A percentile compares a stretch with the other conserved stretches of the same genome.
These are phyloP conservation scores for Forficula auricularia DNA, from an alignment of 1,140 invertebrate genomes.

Conservation along the genomic window DNA sequence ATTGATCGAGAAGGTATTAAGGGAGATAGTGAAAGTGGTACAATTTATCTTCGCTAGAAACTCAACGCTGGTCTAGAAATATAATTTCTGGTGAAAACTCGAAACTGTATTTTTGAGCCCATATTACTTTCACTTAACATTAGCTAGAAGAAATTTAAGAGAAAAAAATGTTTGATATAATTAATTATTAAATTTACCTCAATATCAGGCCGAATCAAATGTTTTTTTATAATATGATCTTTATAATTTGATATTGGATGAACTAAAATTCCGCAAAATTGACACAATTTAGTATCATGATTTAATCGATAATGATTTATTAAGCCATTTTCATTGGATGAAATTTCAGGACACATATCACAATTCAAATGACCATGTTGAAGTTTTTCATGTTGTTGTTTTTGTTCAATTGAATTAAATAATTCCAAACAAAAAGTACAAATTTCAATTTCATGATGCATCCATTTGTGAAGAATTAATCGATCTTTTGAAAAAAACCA, in stretches of 20 bases:
- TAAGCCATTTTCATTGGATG: no score
- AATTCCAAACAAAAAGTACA: conserved; percentile 11
- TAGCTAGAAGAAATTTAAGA: no score
- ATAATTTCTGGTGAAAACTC: no score
- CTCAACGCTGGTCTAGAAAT: no score
- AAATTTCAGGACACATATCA: conserved; percentile 6
- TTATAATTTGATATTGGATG: conserved; percentile 11
- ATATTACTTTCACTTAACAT: no score
- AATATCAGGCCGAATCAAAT: conserved; percentile 5
- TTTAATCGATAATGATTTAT: background rate
- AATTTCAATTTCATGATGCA: conserved; percentile 11
- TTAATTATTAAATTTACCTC: background rate
- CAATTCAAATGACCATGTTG: conserved; percentile 10
- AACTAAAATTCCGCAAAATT: conserved; percentile 12
- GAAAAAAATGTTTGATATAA: background rate
- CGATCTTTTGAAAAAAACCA: conserved; percentile 13
- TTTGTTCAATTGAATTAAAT: conserved; percentile 8
- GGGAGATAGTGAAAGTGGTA: no score
- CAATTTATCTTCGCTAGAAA: no score
- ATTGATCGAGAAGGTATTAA: no score
- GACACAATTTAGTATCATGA: conserved; percentile 10
- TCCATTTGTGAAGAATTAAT: conserved; percentile 12
- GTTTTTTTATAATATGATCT: conserved; percentile 11
- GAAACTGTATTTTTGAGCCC: no score
- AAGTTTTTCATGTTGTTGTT: conserved; percentile 7